Evolutionary conservation across 35 echinoderm and acorn worm species (phyloP).

Genomic region (Ophioderma brevispina): DNA sequence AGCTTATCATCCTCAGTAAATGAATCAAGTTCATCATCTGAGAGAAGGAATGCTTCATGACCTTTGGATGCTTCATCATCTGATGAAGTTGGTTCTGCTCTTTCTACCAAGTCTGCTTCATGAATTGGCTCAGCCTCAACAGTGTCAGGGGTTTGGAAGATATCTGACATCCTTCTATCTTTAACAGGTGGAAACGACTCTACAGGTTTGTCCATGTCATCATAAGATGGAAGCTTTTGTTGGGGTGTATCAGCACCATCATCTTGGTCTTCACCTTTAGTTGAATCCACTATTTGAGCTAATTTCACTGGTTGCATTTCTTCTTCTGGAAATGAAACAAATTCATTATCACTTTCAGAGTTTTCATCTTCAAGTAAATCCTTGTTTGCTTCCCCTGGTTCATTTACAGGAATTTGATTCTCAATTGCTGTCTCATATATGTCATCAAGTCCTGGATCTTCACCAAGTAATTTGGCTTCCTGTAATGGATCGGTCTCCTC

Average conservation of each 20-base stretch:
- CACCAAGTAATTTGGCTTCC: not conserved
- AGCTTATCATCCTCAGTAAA: not conserved
- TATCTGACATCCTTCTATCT: not conserved
- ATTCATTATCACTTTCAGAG: no score
- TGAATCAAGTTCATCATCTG: not conserved
- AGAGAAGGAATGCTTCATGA: not conserved
- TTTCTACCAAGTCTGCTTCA: not conserved
- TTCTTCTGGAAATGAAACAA: not conserved
- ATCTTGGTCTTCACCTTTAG: not conserved
- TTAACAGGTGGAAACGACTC: not conserved
- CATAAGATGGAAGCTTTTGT: no score
- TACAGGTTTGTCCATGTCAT: no score
- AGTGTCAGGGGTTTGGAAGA: not conserved
- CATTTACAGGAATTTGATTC: not conserved
- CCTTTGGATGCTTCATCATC: constrained; percentile 2
- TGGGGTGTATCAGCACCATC: no score
- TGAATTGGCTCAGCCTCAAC: not conserved
- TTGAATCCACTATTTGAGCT: not conserved
- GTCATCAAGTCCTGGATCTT: not conserved
- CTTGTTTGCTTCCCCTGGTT: not conserved
- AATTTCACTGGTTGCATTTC: not conserved
- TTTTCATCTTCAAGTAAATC: not conserved
- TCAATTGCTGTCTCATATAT: not conserved
- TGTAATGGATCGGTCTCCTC: not conserved
- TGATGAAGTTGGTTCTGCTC: not conserved